Evolutionary conservation across 2,113 vertebrate species (phyloP), one percentile per base, ranked within the genome.

Genomic region (Seriola aureovittata): DNA sequence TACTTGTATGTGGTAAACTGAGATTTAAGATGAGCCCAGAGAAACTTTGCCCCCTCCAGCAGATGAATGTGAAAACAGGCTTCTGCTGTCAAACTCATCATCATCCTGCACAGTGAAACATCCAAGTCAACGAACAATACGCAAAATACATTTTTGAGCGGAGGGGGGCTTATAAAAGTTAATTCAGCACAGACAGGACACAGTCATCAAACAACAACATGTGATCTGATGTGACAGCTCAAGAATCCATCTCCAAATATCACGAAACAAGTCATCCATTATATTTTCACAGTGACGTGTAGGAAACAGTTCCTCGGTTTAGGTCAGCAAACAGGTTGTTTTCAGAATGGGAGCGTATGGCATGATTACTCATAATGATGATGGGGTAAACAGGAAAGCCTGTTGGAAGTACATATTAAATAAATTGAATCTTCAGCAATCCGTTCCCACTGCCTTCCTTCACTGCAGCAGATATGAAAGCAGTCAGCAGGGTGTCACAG

Each of bases 341-440:
- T 60, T 42, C 11, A 23, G 34, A 59, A 50, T 52, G 23, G 32
- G 25, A n/a, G 32, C 10, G 8, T 62, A 36, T 25, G 14, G 4
- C 34, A 12, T 13, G 25, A 57, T 84, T 62, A 58, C 21, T 73
- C 74, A 25, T 59, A 14, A 69, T 68, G 58, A 38, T 6, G 29
- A 68, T 54, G n/a, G 48, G 29, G 44, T 68, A n/a, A 75, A 78
- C 62, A 65, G 57, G 23, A 69, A 58, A 80, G 36, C 32, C 25
- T n/a, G 57, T 67, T 71, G 52, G 25, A 67, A 67, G 42, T 85
- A 42, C 4, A 11, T 75, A 40, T 75, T 64, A 58, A 71, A 77
- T 64, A 8, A 38, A 60, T 36, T 19, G 60, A 34, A 68, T 69
- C 50, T 57, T 55, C 60, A 72, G 52, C 32, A 2, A 12, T n/a